Base-by-base conservation (phyloP, 35 echinoderm and acorn worm species). In the Antedon bifida region DNA sequence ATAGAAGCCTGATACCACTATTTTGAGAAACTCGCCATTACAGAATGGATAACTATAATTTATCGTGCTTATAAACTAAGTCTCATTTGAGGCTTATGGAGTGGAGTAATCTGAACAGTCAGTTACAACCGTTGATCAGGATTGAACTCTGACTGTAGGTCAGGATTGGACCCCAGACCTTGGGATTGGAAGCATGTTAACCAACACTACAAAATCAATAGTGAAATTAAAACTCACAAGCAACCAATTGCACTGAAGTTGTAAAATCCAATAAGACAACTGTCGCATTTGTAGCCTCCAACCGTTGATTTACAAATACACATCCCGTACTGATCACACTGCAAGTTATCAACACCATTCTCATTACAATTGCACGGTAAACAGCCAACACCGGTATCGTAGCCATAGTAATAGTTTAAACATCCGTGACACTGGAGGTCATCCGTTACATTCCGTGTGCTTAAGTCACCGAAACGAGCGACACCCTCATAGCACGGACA, bases 401-500 rank as follows among this genome's bases (percentile, higher is more conserved):
- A 85, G 0, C 77, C 77, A 56, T 87, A 99, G 80, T 87, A 87
- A 74, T 86, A 78, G 19, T 45, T 84, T 39, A 90, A 21, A 44
- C 95, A 99, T 30, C 36, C 84, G 1, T 75, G n/a, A 75, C 95
- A 99, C 74, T 81, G 91, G 1, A 79, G 77, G 36, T 83, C 85
- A 78, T 33, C 75, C 0, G 31, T 30, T 9, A 55, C 33, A 29
- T 81, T 84, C 14, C 83, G 73, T 39, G 75, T 38, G 46, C 88
- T 92, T 23, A 12, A 32, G 75, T 90, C 31, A 1, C 83, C 91
- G 0, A 19, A 3, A 13, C 33, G 17, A 32, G 95, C 90, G n/a
- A 99, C 90, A 21, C 95, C 95, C 2, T 75, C 21, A 36, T 92
- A 90, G 78, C 95, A 99, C 0, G 84, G 56, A 85, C 95, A 99